Conservation (phyloP, 2,113 vertebrate species). For the Sphaerodactylus townsendi region DNA sequence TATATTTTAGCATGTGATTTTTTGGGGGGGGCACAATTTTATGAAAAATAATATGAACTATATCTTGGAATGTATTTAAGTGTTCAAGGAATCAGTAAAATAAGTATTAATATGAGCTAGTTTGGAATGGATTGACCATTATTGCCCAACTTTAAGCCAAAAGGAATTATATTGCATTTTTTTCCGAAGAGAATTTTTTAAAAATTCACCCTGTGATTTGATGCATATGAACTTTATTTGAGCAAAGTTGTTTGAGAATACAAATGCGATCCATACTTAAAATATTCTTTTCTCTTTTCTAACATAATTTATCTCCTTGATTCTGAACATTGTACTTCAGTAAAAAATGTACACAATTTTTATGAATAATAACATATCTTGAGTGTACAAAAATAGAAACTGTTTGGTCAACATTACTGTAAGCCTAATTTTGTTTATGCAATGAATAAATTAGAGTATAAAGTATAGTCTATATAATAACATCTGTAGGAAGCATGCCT, state of each 20-base stretch:
- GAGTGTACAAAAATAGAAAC: slow-evolving; percentile 42
- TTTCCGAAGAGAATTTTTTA: background rate
- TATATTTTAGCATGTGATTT: background rate
- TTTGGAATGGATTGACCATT: background rate
- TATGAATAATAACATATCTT: slow-evolving; percentile 30
- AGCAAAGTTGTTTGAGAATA: background rate
- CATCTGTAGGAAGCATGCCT: slow-evolving; percentile 28
- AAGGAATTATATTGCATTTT: background rate
- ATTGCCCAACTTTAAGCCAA: background rate
- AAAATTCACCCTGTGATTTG: background rate
- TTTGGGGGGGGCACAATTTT: background rate
- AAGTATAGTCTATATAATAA: slow-evolving; percentile 13
- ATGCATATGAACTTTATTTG: slow-evolving; percentile 18
- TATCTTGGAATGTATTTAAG: background rate
- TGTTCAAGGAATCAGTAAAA: too few relatives aligned
- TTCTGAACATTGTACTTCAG: slow-evolving; percentile 2
- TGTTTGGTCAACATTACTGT: slow-evolving; percentile 37
- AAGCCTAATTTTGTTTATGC: slow-evolving; percentile 25
- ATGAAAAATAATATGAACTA: background rate
- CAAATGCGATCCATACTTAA: background rate
- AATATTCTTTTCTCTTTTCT: background rate
- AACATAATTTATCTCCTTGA: rapidly evolving
- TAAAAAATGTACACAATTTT: slow-evolving; percentile 5
- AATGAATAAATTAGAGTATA: slow-evolving; percentile 29
- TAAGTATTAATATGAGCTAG: background rate